Evolutionary conservation across 2,888 invertebrate species (phyloP).

Genomic region (Lepidonotus clava): DNA sequence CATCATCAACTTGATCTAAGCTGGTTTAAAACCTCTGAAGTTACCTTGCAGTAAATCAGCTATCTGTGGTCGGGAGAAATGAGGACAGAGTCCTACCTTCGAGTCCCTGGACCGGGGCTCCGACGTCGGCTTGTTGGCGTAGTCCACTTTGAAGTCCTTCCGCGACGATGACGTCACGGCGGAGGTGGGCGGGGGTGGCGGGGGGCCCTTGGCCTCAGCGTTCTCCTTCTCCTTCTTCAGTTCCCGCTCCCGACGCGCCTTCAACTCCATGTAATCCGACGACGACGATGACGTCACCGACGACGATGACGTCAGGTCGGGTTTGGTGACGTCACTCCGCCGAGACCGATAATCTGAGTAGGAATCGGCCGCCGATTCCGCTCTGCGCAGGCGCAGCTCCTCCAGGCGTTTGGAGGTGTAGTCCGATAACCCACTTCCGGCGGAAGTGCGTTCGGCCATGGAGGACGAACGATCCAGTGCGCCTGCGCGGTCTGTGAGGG

Average conservation of each 20-base stretch:
- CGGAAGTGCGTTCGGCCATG: constrained; percentile 27
- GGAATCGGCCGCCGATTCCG: constrained; percentile 41
- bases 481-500: constrained; percentile 7
- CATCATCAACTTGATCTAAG: no score
- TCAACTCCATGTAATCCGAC: constrained; percentile 36
- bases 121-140: background rate
- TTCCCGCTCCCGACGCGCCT: constrained; percentile 3
- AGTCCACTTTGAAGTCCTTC: background rate
- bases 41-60: no score
- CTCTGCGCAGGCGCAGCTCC: constrained; percentile 40
- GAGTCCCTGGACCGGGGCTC: background rate
- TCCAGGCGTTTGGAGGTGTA: constrained; percentile 54
- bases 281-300: background rate
- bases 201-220: background rate
- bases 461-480: constrained; percentile 6
- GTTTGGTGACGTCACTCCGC: background rate
- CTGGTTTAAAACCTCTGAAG: no score
- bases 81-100: background rate
- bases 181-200: background rate
- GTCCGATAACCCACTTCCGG: constrained; percentile 47
- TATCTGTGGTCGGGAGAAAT: no score
- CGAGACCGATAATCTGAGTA: constrained; percentile 19
- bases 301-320: background rate
- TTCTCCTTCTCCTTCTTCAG: constrained; percentile 21
- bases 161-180: background rate